Conservation (phyloP, 1,140 invertebrate genomes). For the Leptonema lineaticorne region DNA sequence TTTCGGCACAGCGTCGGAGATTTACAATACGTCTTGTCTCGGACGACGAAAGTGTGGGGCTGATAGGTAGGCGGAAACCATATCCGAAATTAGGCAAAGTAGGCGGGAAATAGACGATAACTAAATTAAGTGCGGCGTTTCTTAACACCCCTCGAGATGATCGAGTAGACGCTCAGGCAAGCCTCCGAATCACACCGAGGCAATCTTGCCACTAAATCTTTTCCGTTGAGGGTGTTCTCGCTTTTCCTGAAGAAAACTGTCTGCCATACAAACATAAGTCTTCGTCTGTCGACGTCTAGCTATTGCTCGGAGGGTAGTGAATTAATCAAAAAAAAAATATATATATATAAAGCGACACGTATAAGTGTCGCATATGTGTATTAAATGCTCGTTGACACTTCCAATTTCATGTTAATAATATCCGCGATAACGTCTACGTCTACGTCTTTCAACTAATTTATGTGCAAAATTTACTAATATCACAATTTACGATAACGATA, state of each 20-base stretch:
- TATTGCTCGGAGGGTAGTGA: background rate
- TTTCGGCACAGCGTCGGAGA: background rate
- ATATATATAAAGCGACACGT: too few species aligned
- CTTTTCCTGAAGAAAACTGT: background rate
- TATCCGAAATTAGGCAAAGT: constrained; percentile 1
- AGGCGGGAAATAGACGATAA: background rate
- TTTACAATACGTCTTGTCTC: background rate
- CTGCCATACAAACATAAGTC: background rate
- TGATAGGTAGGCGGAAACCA: background rate
- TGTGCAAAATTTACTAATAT: too few species aligned
- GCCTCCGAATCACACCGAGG: background rate
- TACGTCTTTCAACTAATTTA: too few species aligned
- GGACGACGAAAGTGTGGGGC: background rate
- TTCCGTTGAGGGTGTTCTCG: background rate
- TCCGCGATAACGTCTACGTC: too few species aligned
- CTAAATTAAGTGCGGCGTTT: background rate
- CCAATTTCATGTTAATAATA: too few species aligned
- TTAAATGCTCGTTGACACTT: too few species aligned
- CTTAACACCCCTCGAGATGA: too few species aligned
- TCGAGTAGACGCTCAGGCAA: background rate
- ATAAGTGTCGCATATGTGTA: too few species aligned
- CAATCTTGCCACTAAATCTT: background rate
- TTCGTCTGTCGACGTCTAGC: background rate
- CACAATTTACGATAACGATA: too few species aligned
- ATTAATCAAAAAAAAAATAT: background rate